phyloP scores from a whole-genome alignment of 2,797 vertebrate species.

The Muraenolepis orangiensis region DNA sequence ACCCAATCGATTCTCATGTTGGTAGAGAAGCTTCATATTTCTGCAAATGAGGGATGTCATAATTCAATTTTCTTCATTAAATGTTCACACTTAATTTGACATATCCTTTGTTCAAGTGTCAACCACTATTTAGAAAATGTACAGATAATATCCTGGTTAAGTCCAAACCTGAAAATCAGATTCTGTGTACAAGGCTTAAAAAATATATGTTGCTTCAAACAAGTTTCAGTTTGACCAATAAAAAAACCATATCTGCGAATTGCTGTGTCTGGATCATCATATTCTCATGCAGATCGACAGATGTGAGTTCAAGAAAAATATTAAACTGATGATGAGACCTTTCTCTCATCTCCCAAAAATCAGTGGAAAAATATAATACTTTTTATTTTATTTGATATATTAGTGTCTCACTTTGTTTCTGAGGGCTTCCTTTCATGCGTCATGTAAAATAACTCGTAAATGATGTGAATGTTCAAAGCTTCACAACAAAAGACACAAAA shows the following conservation, averaged over 20 bases:
- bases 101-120: conserved; percentile 58
- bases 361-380: background rate
- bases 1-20: conserved; percentile 59
- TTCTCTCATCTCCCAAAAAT: background rate
- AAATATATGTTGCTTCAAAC: conserved; percentile 68
- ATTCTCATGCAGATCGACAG: background rate
- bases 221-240: conserved; percentile 77
- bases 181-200: conserved; percentile 67
- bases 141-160: conserved; percentile 58
- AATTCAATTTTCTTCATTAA: conserved; percentile 53
- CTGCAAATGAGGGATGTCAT: conserved; percentile 36
- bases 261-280: background rate
- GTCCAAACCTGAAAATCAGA: conserved; percentile 59
- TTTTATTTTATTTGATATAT: background rate
- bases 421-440: too few relatives aligned
- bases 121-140: conserved; percentile 64
- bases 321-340: background rate
- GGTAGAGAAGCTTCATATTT: conserved; percentile 57
- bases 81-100: conserved; percentile 54
- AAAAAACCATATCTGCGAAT: conserved; percentile 77
- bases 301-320: background rate
- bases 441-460: background rate
- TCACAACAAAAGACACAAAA: background rate
- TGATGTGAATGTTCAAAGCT: too few relatives aligned
- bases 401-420: background rate